Conservation (phyloP, 2,797 vertebrate species). For the Glyptemys insculpta region DNA sequence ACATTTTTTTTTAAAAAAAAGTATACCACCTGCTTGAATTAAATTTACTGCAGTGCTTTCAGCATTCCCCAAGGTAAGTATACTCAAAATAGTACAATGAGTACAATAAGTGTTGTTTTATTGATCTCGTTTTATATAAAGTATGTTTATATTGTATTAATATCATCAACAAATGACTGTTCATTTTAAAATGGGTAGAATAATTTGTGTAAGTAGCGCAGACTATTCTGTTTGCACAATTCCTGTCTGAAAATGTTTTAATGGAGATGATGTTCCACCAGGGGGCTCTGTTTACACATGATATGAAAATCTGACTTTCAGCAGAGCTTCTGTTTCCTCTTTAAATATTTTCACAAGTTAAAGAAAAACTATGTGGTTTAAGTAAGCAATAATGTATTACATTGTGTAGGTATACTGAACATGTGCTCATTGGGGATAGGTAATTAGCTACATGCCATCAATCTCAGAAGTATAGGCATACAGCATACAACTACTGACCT, state of each 20-base stretch:
- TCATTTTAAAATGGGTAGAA: neutral
- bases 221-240: rapidly evolving
- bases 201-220: rapidly evolving
- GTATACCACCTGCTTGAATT: neutral
- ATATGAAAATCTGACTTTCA: neutral
- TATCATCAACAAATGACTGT: neutral
- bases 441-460: neutral
- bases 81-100: rapidly evolving
- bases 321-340: rapidly evolving
- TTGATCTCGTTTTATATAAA: neutral
- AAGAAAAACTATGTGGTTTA: neutral
- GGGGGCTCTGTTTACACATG: conserved; percentile 77
- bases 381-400: neutral
- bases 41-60: neutral
- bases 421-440: neutral
- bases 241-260: neutral
- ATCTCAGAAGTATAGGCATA: neutral
- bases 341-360: neutral
- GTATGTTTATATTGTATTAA: neutral
- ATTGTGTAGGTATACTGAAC: neutral
- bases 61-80: neutral
- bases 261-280: conserved; percentile 62
- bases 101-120: neutral
- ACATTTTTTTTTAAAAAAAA: neutral
- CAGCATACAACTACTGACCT: neutral